Conservation (phyloP, 2,113 vertebrate genomes). For the Ailuropoda melanoleuca region DNA sequence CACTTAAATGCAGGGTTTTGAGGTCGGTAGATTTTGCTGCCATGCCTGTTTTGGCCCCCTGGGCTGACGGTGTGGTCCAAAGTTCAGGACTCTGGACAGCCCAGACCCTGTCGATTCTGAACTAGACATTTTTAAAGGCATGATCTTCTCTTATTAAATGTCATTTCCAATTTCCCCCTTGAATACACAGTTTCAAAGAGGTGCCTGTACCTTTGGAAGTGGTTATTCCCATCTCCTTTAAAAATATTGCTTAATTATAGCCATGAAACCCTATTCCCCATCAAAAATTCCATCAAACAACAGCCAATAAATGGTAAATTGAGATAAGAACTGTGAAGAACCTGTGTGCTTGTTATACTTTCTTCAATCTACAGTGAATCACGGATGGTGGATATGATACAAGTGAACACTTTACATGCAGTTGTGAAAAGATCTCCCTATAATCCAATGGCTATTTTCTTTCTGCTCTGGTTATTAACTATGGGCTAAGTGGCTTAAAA, state of each 20-base stretch:
- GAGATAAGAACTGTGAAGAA: constrained; percentile 26
- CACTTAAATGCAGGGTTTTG: not conserved
- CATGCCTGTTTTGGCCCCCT: not conserved
- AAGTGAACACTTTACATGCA: not conserved
- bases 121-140: constrained; percentile 24
- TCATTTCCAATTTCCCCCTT: constrained; percentile 63
- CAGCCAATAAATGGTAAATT: not conserved
- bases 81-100: not conserved
- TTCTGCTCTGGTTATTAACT: constrained; percentile 35
- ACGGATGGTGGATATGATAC: not conserved
- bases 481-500: not conserved
- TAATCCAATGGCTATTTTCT: constrained; percentile 38
- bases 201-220: constrained; percentile 61
- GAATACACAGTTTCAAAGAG: constrained; percentile 68
- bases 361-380: constrained; percentile 2
- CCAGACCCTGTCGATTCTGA: constrained; percentile 18
- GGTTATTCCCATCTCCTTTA: constrained; percentile 63
- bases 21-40: not conserved
- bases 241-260: constrained; percentile 63
- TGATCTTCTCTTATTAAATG: constrained; percentile 65
- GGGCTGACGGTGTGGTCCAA: not conserved
- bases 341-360: not conserved
- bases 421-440: not conserved
- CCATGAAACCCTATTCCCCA: constrained; percentile 49
- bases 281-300: constrained; percentile 54